phyloP scores from a whole-genome alignment of 2,797 vertebrate genomes.

The Tragopan temminckii region DNA sequence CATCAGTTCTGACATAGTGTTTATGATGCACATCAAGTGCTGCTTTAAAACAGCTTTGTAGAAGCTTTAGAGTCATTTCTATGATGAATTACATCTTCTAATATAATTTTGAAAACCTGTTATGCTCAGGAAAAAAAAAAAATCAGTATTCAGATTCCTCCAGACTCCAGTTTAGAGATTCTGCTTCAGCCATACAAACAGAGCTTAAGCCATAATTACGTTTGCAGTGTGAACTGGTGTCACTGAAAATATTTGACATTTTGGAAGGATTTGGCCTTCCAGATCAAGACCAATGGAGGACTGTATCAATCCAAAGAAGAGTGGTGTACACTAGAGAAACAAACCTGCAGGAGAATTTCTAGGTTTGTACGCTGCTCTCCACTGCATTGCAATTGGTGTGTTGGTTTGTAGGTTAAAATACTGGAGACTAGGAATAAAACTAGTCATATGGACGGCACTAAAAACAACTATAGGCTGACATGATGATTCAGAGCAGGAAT shows the following conservation, averaged over 20 bases:
- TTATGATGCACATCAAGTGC: not conserved
- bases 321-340: not conserved
- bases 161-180: not conserved
- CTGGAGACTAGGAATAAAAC: not conserved
- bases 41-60: slow-evolving; percentile 17
- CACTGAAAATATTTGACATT: not conserved
- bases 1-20: not conserved
- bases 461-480: not conserved
- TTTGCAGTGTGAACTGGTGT: not conserved
- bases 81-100: not conserved
- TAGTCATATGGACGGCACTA: not conserved
- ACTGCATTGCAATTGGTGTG: not conserved
- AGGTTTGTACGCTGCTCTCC: rapidly evolving
- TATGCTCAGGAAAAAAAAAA: not conserved
- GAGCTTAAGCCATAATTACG: not conserved
- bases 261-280: not conserved
- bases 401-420: not conserved
- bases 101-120: not conserved
- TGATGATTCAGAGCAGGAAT: not conserved
- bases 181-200: not conserved
- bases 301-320: not conserved
- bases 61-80: not conserved
- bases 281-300: not conserved
- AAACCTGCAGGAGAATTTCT: not conserved
- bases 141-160: not conserved